These are phyloP conservation scores for Orbicella faveolata DNA, from an alignment of 64 coral and sea anemone species.

Conservation along the genomic window DNA sequence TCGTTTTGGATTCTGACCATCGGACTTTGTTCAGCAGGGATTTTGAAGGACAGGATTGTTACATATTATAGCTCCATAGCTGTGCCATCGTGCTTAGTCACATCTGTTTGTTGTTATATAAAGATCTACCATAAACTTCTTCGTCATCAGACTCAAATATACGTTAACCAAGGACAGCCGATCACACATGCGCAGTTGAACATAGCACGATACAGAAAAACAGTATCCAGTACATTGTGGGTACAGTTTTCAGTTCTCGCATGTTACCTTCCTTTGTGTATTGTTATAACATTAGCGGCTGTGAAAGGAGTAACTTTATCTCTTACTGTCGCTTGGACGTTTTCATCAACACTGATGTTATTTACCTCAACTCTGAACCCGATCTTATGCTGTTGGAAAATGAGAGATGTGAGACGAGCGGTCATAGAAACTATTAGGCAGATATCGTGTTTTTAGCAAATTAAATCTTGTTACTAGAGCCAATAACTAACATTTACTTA, in stretches of 20 bases:
- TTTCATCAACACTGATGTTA: background rate
- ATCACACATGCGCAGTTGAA: background rate
- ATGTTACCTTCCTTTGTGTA: background rate
- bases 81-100: background rate
- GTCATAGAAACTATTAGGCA: background rate
- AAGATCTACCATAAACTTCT: background rate
- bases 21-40: no score
- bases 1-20: background rate
- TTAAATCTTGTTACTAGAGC: no score
- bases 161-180: background rate
- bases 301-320: no score
- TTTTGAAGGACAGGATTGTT: background rate
- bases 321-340: background rate
- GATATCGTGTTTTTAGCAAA: background rate
- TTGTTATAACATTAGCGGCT: background rate
- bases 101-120: background rate
- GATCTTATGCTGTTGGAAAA: background rate
- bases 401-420: background rate
- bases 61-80: background rate
- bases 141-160: background rate
- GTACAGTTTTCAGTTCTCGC: background rate
- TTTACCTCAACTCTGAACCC: background rate
- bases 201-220: constrained; percentile 3
- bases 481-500: no score
- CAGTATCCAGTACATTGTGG: constrained; percentile 9